Evolutionary conservation across 2,113 vertebrate species (phyloP).

Genomic region (Macquaria australasica): DNA sequence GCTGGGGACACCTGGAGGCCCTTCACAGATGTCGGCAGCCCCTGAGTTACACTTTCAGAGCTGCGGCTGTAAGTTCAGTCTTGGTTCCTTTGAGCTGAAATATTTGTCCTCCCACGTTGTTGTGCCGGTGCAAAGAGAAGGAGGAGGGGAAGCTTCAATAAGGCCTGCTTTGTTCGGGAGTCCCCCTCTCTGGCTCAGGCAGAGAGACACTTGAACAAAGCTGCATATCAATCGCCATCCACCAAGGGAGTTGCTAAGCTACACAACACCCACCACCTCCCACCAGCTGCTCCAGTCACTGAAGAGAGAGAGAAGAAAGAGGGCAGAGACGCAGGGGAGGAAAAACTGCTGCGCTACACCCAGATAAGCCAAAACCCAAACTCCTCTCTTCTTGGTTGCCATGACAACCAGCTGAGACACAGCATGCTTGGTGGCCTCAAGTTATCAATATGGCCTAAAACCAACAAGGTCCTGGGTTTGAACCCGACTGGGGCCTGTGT

Average conservation of each 20-base stretch:
- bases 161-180: conserved; percentile 78
- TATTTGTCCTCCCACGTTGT: conserved; percentile 81
- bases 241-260: conserved; percentile 87
- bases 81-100: conserved; percentile 61
- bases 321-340: conserved; percentile 57
- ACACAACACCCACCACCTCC: conserved; percentile 76
- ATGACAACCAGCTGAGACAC: conserved; percentile 46
- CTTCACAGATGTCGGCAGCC: neutral
- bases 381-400: conserved; percentile 58
- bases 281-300: conserved; percentile 65
- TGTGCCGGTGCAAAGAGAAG: conserved; percentile 61
- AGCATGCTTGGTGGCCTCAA: conserved; percentile 26
- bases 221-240: conserved; percentile 78
- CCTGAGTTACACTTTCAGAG: conserved; percentile 38
- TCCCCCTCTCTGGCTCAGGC: conserved; percentile 57
- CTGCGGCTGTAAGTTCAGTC: conserved; percentile 27
- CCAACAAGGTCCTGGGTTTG: conserved; percentile 34
- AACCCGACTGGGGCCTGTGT: conserved; percentile 7
- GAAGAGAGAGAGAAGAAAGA: conserved; percentile 64
- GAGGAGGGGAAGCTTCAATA: conserved; percentile 76
- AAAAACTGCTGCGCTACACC: conserved; percentile 29
- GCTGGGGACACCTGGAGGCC: conserved; percentile 38
- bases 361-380: conserved; percentile 54
- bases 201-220: conserved; percentile 74
- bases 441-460: conserved; percentile 33